Evolutionary conservation across 2,888 invertebrate species (phyloP).

Genomic region (Eupeodes luniger): DNA sequence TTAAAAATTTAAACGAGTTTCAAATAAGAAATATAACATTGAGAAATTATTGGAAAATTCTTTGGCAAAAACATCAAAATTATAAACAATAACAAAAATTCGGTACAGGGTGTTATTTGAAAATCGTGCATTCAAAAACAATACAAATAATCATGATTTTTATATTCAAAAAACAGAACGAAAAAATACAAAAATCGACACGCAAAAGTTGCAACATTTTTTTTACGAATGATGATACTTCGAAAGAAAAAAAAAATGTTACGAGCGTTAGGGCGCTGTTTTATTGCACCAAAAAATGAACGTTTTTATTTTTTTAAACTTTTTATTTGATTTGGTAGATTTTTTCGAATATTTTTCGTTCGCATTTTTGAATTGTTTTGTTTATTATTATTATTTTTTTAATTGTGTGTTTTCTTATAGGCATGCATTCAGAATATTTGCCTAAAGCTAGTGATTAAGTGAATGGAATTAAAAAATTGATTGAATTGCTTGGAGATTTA

Average conservation of each 20-base stretch:
- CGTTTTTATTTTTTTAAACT: constrained; percentile 62
- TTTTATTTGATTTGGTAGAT: constrained; percentile 24
- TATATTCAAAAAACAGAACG: constrained; percentile 44
- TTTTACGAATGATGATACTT: constrained; percentile 54
- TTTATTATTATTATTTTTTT: constrained; percentile 33
- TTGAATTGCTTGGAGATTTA: constrained; percentile 14
- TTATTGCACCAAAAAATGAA: constrained; percentile 79
- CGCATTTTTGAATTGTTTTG: constrained; percentile 58
- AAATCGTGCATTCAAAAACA: constrained; percentile 64
- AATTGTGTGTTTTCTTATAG: constrained; percentile 24
- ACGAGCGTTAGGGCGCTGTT: constrained; percentile 81
- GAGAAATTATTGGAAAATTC: constrained; percentile 50
- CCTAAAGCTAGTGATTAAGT: constrained; percentile 7
- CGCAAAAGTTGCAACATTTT: constrained; percentile 75
- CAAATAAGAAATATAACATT: constrained; percentile 60
- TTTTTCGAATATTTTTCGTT: constrained; percentile 51
- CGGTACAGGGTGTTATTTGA: constrained; percentile 60
- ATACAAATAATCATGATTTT: constrained; percentile 47
- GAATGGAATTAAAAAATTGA: constrained; percentile 9
- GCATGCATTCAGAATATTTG: constrained; percentile 55
- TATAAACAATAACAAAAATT: constrained; percentile 13
- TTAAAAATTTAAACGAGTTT: constrained; percentile 63
- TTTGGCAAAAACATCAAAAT: constrained; percentile 57
- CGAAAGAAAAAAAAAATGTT: constrained; percentile 71
- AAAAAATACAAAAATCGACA: constrained; percentile 74